Percentiles rank a stretch among this genome's conserved stretches.
Evolutionary conservation across 1,140 invertebrate genomes (phyloP).

Genomic region (Drosophila pectinifera): DNA sequence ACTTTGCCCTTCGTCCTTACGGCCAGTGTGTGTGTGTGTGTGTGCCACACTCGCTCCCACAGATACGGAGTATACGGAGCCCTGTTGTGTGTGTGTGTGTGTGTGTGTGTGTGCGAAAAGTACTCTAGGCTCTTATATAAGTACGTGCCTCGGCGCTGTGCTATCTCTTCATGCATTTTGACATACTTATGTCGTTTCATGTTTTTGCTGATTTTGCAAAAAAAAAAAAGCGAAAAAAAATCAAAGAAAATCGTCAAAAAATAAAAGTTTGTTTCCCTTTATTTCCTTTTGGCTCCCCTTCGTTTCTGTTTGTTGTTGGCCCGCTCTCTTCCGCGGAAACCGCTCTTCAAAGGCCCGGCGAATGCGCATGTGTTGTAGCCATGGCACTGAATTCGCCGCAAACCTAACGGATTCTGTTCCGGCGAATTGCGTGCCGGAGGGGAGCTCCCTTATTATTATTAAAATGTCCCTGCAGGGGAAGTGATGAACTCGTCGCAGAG

Average conservation of each 20-base stretch:
- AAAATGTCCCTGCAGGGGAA: conserved; percentile 11
- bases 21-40: conserved; percentile 21
- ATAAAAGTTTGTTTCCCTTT: conserved; percentile 55
- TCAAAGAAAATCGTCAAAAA: conserved; percentile 26
- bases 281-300: conserved; percentile 34
- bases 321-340: conserved; percentile 52
- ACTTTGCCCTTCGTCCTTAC: conserved; percentile 68
- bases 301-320: conserved; percentile 48
- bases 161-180: conserved; percentile 79
- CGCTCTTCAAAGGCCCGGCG: conserved; percentile 60
- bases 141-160: conserved; percentile 68
- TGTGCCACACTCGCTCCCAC: conserved; percentile 39
- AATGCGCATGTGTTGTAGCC: conserved; percentile 73
- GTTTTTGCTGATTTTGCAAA: conserved; percentile 82
- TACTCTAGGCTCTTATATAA: conserved; percentile 81
- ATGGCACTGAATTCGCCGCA: conserved; percentile 61
- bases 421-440: conserved; percentile 55
- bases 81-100: no score
- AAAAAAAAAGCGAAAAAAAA: conserved; percentile 10
- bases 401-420: conserved; percentile 13
- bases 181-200: conserved; percentile 84
- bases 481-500: not conserved
- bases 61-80: conserved; percentile 45
- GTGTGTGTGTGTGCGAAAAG: conserved; percentile 50
- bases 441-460: no score